Evolutionary conservation across 2,888 invertebrate genomes (phyloP).

Genomic region (Eupithecia abbreviata): DNA sequence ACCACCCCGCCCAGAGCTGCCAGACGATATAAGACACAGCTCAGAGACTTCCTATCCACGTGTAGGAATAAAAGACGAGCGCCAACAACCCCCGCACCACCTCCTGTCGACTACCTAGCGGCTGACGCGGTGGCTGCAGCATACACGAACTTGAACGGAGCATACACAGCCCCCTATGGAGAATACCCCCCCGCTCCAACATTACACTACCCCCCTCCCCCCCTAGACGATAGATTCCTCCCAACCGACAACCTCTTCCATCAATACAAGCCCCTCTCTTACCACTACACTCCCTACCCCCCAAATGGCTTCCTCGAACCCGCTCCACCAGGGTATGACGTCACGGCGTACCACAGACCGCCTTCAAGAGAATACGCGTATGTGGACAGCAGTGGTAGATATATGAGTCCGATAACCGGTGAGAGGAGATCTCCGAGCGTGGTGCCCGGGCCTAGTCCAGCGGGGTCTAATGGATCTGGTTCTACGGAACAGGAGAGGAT

Average conservation of each 20-base stretch:
- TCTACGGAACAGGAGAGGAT: slow-evolving; percentile 74
- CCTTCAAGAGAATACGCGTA: slow-evolving; percentile 84
- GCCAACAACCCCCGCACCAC: slow-evolving; percentile 83
- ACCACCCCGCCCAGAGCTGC: slow-evolving; percentile 91
- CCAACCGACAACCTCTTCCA: slow-evolving; percentile 94
- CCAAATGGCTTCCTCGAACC: slow-evolving; percentile 94
- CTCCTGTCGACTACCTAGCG: slow-evolving; percentile 88
- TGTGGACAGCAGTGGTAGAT: slow-evolving; percentile 82
- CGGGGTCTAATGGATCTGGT: slow-evolving; percentile 67
- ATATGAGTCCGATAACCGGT: slow-evolving; percentile 85
- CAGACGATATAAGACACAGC: slow-evolving; percentile 95
- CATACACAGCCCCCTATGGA: slow-evolving; percentile 91
- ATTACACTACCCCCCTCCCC: slow-evolving; percentile 87
- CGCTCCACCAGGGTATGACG: slow-evolving; percentile 84
- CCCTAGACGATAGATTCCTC: slow-evolving; percentile 87
- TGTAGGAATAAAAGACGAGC: slow-evolving; percentile 92
- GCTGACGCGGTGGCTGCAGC: slow-evolving; percentile 89
- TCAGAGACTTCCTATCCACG: slow-evolving; percentile 95
- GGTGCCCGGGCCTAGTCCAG: slow-evolving; percentile 78
- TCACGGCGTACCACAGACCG: slow-evolving; percentile 86
- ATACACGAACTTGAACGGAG: slow-evolving; percentile 91
- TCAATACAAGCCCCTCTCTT: slow-evolving; percentile 94
- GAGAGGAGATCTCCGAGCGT: slow-evolving; percentile 86
- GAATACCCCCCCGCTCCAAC: slow-evolving; percentile 87
- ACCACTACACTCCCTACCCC: slow-evolving; percentile 89